Percentiles rank a stretch among this genome's conserved stretches.
These are phyloP conservation scores for Campoplex capitator DNA, from an alignment of 2,888 invertebrate genomes.

Conservation along the genomic window DNA sequence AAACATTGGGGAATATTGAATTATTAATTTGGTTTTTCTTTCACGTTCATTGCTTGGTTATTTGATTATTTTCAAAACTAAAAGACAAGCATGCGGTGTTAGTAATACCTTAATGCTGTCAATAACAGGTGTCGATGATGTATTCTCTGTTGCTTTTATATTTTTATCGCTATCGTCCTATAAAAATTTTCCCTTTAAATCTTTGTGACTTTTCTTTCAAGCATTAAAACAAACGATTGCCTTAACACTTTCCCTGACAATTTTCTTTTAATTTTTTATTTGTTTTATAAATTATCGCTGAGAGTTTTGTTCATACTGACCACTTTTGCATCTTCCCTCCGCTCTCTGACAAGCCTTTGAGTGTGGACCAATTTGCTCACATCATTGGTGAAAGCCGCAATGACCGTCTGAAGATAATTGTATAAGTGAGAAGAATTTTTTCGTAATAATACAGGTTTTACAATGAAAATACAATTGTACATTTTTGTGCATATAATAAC, in stretches of 20 bases:
- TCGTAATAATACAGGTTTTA: background rate
- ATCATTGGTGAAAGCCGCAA: constrained; percentile 89
- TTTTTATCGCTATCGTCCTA: constrained; percentile 75
- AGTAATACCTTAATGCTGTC: constrained; percentile 72
- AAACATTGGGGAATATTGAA: constrained; percentile 59
- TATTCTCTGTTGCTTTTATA: constrained; percentile 70
- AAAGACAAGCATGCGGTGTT: constrained; percentile 62
- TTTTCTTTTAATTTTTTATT: background rate
- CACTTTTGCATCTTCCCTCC: constrained; percentile 66
- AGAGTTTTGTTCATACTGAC: constrained; percentile 30
- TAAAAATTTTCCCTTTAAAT: constrained; percentile 65
- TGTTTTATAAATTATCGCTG: constrained; percentile 13
- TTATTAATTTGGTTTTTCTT: constrained; percentile 52
- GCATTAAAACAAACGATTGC: background rate
- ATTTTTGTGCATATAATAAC: background rate
- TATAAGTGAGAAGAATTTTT: background rate
- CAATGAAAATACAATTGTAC: background rate
- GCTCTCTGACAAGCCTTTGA: constrained; percentile 72
- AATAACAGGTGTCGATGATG: constrained; percentile 49
- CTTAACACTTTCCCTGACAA: constrained; percentile 5
- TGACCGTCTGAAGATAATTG: constrained; percentile 85
- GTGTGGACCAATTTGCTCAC: constrained; percentile 85
- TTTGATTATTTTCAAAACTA: constrained; percentile 36
- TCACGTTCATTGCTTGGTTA: background rate
- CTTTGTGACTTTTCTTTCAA: background rate